Evolutionary conservation across 2,888 invertebrate genomes (phyloP), one percentile per base, ranked within the genome.

Genomic region (Blera fallax): DNA sequence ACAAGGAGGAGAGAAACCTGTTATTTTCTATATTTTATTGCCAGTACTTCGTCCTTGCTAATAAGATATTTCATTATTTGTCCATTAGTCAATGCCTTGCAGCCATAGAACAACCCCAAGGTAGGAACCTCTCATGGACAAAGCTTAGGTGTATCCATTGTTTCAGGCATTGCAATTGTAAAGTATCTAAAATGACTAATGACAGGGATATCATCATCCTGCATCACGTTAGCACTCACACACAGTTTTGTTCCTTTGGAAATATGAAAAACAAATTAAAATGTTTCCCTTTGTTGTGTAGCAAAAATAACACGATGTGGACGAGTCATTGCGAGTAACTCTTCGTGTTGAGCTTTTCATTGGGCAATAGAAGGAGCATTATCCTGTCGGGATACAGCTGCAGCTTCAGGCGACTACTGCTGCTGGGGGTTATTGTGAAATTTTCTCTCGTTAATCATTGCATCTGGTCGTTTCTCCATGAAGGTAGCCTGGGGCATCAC

Each of bases 1-100:
- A 1, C 24, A 10, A 7, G 16, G 14, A 14, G n/a, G 37, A 67
- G 24, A n/a, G 14, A 14, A 24, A 16, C 16, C 27, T 48, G 14
- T 34, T 58, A 8, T 58, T 16, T 70, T 29, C 27, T 18, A 45
- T 18, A 56, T 32, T 43, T 45, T 43, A 70, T 58, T 34, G 14
- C 65, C 50, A 65, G 45, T 48, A 48, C 64, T 45, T n/a, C 50
- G 37, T 14, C 14, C 54, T 18, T 50, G n/a, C 60, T 72, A 48
- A 72, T 72, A 50, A 72, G 72, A 60, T 72, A 70, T 72, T 58
- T 72, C 60, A 60, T 72, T 72, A 72, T 72, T 60, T 60, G 72
- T 72, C 72, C 72, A 72, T 72, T 72, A 72, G 60, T 60, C 72
- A 72, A 72, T 48, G 58, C 50, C 72, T 60, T 72, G 37, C 34